A percentile compares a stretch with the other conserved stretches of the same genome.
phyloP scores from a whole-genome alignment of 2,797 vertebrate genomes.

The Pelochelys cantorii region DNA sequence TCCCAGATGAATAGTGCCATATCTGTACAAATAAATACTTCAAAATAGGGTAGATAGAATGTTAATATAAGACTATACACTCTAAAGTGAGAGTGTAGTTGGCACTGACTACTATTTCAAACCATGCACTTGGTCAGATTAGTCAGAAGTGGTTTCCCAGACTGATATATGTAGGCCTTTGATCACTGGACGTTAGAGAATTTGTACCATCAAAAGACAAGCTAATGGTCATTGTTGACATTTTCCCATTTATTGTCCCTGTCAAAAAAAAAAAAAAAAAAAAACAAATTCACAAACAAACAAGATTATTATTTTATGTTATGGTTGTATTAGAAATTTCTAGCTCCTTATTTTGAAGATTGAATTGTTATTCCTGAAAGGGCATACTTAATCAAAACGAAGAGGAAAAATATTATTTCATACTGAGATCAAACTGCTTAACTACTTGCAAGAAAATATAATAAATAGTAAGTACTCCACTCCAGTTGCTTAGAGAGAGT shows the following conservation, averaged over 20 bases:
- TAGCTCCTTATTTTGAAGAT: constrained; percentile 33
- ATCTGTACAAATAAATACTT: not conserved
- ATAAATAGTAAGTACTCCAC: constrained; percentile 4
- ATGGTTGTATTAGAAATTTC: constrained; percentile 22
- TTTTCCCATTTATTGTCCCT: constrained; percentile 9
- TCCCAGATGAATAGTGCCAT: not conserved
- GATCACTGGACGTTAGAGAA: constrained; percentile 66
- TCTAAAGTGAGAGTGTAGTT: not conserved
- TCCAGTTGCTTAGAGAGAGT: not conserved
- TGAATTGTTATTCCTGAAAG: constrained; percentile 6
- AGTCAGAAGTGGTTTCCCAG: constrained; percentile 55
- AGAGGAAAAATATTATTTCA: constrained; percentile 10
- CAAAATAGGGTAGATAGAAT: not conserved
- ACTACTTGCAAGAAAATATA: constrained; percentile 40
- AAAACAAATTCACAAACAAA: constrained; percentile 14
- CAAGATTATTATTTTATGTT: not conserved
- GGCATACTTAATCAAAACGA: constrained; percentile 27
- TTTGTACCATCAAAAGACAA: constrained; percentile 33
- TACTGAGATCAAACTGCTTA: constrained; percentile 29
- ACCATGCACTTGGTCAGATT: constrained; percentile 31
- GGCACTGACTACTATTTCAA: constrained; percentile 1
- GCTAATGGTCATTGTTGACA: constrained; percentile 50
- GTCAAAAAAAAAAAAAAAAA: constrained; percentile 11
- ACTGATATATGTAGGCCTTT: constrained; percentile 45
- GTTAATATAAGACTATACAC: not conserved